Evolutionary conservation across 2,888 invertebrate genomes (phyloP).

Genomic region (Melinaea menophilus): DNA sequence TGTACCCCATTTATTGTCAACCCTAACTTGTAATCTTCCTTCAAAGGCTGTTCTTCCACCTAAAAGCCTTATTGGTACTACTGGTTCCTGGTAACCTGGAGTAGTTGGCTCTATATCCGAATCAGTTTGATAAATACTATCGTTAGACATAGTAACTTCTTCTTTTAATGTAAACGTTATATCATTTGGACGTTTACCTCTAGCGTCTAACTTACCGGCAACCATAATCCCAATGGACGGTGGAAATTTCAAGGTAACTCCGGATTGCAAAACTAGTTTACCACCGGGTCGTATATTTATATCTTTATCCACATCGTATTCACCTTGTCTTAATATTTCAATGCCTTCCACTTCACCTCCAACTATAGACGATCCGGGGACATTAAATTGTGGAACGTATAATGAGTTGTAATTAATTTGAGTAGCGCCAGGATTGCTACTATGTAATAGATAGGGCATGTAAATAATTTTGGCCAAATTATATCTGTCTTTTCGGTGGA

Average conservation of each 20-base stretch:
- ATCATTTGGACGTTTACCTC: slow-evolving; percentile 87
- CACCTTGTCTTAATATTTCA: slow-evolving; percentile 88
- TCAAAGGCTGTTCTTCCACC: slow-evolving; percentile 89
- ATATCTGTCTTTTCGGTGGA: slow-evolving; percentile 93
- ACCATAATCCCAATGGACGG: slow-evolving; percentile 98
- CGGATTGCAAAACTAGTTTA: slow-evolving; percentile 90
- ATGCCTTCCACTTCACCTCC: slow-evolving; percentile 97
- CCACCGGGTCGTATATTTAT: slow-evolving; percentile 97
- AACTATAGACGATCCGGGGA: slow-evolving; percentile 83
- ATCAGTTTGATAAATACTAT: slow-evolving; percentile 80
- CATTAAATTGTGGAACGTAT: slow-evolving; percentile 87
- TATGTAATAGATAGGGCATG: slow-evolving; percentile 93
- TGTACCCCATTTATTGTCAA: slow-evolving; percentile 96
- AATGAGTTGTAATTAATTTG: slow-evolving; percentile 86
- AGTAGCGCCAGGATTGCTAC: slow-evolving; percentile 92
- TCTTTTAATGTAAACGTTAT: slow-evolving; percentile 89
- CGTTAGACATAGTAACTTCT: slow-evolving; percentile 81
- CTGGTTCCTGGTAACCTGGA: slow-evolving; percentile 78
- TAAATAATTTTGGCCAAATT: slow-evolving; percentile 95
- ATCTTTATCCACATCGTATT: slow-evolving; percentile 94
- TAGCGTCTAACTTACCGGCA: slow-evolving; percentile 92
- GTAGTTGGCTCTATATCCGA: slow-evolving; percentile 79
- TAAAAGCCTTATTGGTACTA: slow-evolving; percentile 86
- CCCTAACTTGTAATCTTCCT: slow-evolving; percentile 90
- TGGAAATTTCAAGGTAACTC: slow-evolving; percentile 93